Conservation (phyloP, 2,797 vertebrate genomes). For the Chaetodon trifasciatus region DNA sequence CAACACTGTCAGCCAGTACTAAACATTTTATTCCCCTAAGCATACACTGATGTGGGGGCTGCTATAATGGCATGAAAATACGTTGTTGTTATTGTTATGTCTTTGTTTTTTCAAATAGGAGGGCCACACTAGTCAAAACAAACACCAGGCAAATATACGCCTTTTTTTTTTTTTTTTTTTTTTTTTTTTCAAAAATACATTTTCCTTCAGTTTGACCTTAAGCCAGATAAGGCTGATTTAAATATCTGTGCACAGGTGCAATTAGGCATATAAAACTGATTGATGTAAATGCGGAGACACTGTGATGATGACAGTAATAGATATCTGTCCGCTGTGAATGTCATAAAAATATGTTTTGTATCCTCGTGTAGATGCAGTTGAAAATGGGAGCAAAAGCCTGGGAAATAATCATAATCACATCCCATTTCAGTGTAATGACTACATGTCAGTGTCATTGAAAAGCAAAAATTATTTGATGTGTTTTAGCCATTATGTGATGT, state of each 20-base stretch:
- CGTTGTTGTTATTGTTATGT: too few species aligned
- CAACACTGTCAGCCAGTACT: neutral
- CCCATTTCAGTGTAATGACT: neutral
- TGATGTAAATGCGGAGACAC: neutral
- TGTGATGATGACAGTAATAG: neutral
- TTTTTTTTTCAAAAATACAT: too few species aligned
- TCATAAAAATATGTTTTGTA: neutral
- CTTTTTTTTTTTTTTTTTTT: neutral
- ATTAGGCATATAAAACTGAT: neutral
- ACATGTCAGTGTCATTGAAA: neutral
- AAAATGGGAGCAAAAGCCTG: neutral
- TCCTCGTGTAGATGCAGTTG: neutral
- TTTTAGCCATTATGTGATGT: neutral
- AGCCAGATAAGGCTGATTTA: neutral
- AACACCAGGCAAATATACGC: neutral
- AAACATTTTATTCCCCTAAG: neutral
- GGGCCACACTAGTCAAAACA: neutral
- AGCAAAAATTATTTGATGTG: neutral
- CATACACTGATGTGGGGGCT: too few species aligned
- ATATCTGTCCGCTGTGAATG: neutral
- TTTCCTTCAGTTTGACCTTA: neutral
- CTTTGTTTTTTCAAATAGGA: neutral
- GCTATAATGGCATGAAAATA: neutral
- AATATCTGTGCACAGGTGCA: constrained; percentile 7
- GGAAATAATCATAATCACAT: neutral